Evolutionary conservation across 2,113 vertebrate genomes (phyloP).

Genomic region (Malurus elegans): DNA sequence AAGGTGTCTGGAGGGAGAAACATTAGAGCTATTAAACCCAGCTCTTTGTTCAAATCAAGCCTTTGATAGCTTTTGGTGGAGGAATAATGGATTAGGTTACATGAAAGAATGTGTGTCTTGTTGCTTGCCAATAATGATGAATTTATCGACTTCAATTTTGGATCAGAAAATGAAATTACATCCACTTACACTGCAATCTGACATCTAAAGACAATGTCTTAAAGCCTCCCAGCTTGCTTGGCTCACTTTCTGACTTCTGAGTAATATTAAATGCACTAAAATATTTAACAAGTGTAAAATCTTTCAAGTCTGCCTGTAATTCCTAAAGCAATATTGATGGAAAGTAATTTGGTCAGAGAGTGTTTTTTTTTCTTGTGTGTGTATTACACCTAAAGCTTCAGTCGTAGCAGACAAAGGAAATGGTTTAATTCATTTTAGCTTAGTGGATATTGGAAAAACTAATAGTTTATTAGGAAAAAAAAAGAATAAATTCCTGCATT

Average conservation of each 20-base stretch:
- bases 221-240: background rate
- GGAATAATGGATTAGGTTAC: background rate
- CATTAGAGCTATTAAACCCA: background rate
- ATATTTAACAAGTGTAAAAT: slow-evolving; percentile 62
- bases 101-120: background rate
- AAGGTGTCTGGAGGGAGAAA: background rate
- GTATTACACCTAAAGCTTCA: background rate
- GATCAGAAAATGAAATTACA: slow-evolving; percentile 32
- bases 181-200: background rate
- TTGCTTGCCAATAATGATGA: background rate
- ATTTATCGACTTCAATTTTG: slow-evolving; percentile 26
- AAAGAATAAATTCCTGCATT: background rate
- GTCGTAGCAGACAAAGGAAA: background rate
- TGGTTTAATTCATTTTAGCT: slow-evolving; percentile 17
- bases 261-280: slow-evolving; percentile 47
- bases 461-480: background rate
- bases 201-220: background rate
- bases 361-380: background rate
- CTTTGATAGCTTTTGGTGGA: background rate
- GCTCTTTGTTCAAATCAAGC: background rate
- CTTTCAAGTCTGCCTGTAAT: slow-evolving; percentile 37
- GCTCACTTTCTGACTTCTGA: background rate
- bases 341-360: background rate
- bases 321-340: slow-evolving; percentile 54
- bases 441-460: background rate